Base-by-base conservation (phyloP, 2,797 vertebrate genomes). In the Platyrinchus mystaceus region DNA sequence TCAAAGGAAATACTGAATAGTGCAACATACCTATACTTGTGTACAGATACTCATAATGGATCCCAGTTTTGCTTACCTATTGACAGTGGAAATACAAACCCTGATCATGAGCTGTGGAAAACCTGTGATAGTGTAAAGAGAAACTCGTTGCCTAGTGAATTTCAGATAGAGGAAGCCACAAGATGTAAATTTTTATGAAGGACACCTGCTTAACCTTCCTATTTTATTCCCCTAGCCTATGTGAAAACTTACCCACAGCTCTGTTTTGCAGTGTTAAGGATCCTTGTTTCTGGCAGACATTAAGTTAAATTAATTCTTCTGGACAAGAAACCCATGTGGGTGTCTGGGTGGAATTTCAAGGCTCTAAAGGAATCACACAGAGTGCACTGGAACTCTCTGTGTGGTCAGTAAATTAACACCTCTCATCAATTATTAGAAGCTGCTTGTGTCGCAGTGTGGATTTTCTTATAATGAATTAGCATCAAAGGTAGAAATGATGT, bases 381-480 rank as follows among this genome's bases (percentile, higher is more conserved):
- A 59, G 56, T 27, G 24, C 8, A 10, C 6, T 87, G 66, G 46
- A 28, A 30, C 10, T 47, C 19, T 63, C 14, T 23, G 21, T 44
- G 43, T 44, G 20, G 63, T 68, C 37, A 30, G 46, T 55, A 47
- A 88, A 76, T 55, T 19, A 94, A 81, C 10, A 10, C 43, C 16
- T 53, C 41, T 78, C 62, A 37, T 71, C 28, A 69, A 20, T 70
- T 87, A 60, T 89, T 76, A 5, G 47, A 89, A 47, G 53, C 47
- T 84, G 36, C 44, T 95, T 89, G 41, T 87, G 59, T 93, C 95
- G 79, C 68, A 81, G 7, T 39, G 44, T 12, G 13, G 68, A 94
- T 89, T 97, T 94, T 37, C 73, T 93, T 95, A 34, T 80, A 79
- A 37, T 83, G 73, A 92, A 93, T 91, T 83, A 85, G 43, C 19